These are phyloP conservation scores for Drosophila basisetae DNA, from an alignment of 2,888 invertebrate species.

Conservation along the genomic window DNA sequence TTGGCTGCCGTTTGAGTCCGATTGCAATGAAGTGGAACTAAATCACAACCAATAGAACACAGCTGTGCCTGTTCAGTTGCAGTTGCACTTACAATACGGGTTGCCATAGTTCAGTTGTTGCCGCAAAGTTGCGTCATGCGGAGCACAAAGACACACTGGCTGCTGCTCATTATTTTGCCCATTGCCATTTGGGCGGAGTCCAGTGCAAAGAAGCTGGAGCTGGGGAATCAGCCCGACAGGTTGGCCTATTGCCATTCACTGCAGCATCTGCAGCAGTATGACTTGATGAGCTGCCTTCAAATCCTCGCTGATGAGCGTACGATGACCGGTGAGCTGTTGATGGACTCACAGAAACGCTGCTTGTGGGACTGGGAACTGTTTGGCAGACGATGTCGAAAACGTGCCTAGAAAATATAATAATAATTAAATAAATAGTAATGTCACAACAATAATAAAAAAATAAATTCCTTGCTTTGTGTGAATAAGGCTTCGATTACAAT, in stretches of 20 bases:
- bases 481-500: not conserved
- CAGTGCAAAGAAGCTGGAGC: slow-evolving; percentile 29
- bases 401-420: slow-evolving; percentile 20
- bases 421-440: not conserved
- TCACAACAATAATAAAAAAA: not conserved
- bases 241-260: slow-evolving; percentile 59
- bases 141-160: slow-evolving; percentile 11
- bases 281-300: slow-evolving; percentile 32
- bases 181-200: slow-evolving; percentile 11
- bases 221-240: slow-evolving; percentile 44
- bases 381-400: slow-evolving; percentile 56
- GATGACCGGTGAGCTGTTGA: slow-evolving; percentile 54
- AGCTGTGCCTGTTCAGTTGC: slow-evolving; percentile 5
- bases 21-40: slow-evolving; percentile 11
- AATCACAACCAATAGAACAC: not conserved
- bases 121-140: slow-evolving; percentile 27
- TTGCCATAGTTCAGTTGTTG: slow-evolving; percentile 27
- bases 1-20: no score
- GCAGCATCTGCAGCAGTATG: slow-evolving; percentile 31
- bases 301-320: slow-evolving; percentile 41
- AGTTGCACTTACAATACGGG: not conserved
- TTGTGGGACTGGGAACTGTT: slow-evolving; percentile 50
- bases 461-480: not conserved
- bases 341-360: slow-evolving; percentile 51
- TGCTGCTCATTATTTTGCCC: slow-evolving; percentile 30